These are phyloP conservation scores for Sturmia bella DNA, from an alignment of 2,888 invertebrate species.

Conservation along the genomic window DNA sequence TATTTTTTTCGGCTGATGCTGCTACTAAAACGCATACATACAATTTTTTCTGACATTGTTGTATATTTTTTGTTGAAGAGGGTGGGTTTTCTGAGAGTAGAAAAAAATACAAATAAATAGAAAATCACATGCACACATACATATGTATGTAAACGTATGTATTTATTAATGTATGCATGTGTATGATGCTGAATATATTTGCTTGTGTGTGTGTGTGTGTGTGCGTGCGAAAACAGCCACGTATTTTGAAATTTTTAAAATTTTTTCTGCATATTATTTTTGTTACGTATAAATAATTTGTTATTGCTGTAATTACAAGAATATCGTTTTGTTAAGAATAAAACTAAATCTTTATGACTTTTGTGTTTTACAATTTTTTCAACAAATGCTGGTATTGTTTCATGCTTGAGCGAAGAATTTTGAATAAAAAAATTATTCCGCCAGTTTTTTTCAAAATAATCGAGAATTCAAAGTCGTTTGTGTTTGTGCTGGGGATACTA, in stretches of 20 bases:
- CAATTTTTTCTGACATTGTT: constrained; percentile 28
- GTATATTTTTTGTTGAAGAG: constrained; percentile 56
- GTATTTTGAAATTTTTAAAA: constrained; percentile 20
- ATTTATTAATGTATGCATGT: background rate
- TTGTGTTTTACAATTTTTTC: too few species aligned
- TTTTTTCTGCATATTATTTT: constrained; percentile 23
- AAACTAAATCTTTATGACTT: too few species aligned
- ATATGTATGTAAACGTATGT: background rate
- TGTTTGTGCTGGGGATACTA: too few species aligned
- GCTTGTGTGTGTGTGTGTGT: background rate
- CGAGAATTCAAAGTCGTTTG: too few species aligned
- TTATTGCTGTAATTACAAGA: background rate
- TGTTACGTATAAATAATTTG: background rate
- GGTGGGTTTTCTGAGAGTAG: constrained; percentile 62
- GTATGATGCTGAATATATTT: background rate
- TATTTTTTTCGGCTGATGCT: constrained; percentile 42
- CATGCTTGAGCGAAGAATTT: too few species aligned
- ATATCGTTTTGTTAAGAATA: too few species aligned
- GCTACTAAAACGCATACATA: constrained; percentile 56
- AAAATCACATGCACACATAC: constrained; percentile 14
- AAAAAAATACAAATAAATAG: constrained; percentile 49
- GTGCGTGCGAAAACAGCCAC: too few species aligned
- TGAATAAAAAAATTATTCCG: too few species aligned
- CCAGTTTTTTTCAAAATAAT: too few species aligned
- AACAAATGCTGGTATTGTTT: too few species aligned